Base-by-base conservation (phyloP, 2,888 invertebrate species). In the Lepas anatifera region DNA sequence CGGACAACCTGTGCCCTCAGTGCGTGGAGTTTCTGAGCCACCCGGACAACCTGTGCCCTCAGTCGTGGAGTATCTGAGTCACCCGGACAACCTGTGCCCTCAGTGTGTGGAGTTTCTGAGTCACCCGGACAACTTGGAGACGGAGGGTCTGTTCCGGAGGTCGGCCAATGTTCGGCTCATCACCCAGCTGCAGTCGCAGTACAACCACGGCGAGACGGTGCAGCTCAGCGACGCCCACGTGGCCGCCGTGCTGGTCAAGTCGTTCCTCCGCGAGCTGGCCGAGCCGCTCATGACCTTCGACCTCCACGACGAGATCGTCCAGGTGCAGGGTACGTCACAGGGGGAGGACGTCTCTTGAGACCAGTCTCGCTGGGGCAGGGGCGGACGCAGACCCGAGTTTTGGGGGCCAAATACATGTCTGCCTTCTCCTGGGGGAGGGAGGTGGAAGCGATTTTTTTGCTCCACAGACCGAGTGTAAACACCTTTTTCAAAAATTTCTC, bases 91-190 rank as follows among this genome's bases (percentile, higher is more conserved):
- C 43, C 43, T 13, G 41, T 39, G 37, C 13, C 25, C 3, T 11
- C 66, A 66, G 66, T 66, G 66, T 37, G 66, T 66, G 8, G 71
- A 71, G 27, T 71, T 70, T 25, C 52, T 71, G 27, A 66, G 66
- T 50, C 43, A 70, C 27, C 71, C 71, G 32, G 71, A 71, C 70
- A 39, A 32, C 41, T 81, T 97, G 72, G 94, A 95, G 80, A 93
- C 94, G 0, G 97, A 98, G 80, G 99, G 99, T 3, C 86, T 99
- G 77, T 99, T 99, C 81, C 86, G 99, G 75, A 87, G 98, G 75
- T 95, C 95, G 1, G 93, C 95, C 0, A 93, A 90, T 79, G 88
- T 90, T 72, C 80, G 86, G 1, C 86, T 89, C 74, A 87, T 99
- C 58, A 92, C 89, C 78, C 88, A 90, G 75, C 85, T 95, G 27